Conservation (phyloP, 2,113 vertebrate species). For the Falco punctatus region DNA sequence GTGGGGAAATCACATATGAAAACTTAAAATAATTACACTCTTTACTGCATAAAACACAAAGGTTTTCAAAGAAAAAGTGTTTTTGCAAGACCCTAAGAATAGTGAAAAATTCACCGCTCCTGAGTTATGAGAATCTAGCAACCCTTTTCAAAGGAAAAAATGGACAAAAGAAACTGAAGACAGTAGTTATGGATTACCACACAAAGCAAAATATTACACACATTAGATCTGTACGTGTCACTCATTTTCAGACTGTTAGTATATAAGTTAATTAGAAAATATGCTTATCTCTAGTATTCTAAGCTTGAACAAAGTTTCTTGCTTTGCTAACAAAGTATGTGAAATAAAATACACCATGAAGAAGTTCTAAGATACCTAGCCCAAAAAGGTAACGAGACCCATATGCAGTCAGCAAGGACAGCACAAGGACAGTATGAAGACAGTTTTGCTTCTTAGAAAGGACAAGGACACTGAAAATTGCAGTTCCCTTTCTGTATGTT, state of each 20-base stretch:
- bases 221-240: background rate
- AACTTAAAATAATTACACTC: background rate
- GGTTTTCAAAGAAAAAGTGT: background rate
- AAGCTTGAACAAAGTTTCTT: background rate
- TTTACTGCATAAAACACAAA: background rate
- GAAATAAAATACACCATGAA: background rate
- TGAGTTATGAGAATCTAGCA: background rate
- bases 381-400: background rate
- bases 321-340: background rate
- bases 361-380: background rate
- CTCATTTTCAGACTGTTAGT: background rate
- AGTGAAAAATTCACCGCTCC: background rate
- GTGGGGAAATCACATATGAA: background rate
- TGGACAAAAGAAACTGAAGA: background rate
- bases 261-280: background rate
- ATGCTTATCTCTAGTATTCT: background rate
- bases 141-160: background rate
- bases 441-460: background rate
- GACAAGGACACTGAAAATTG: background rate
- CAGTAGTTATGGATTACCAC: background rate
- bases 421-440: background rate
- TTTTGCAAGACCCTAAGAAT: background rate
- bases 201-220: background rate
- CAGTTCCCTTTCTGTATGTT: background rate
- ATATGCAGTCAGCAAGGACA: background rate